phyloP scores from a whole-genome alignment of 2,888 invertebrate species.

The Pyrocoelia pectoralis region DNA sequence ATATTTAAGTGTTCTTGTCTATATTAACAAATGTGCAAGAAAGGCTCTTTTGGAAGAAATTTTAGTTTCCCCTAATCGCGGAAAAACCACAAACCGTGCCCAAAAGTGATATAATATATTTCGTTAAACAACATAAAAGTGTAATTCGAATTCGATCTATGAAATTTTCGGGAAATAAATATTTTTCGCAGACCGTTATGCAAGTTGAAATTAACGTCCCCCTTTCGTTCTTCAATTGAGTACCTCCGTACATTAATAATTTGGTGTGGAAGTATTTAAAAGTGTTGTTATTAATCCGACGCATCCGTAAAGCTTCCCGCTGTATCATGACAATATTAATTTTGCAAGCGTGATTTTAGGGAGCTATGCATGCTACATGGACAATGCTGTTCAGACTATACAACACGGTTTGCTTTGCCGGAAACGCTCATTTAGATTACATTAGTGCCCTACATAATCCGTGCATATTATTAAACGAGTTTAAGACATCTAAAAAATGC shows the following conservation, averaged over 20 bases:
- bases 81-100: neutral
- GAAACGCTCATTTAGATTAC: slow-evolving; percentile 54
- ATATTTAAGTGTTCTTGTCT: slow-evolving; percentile 28
- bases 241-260: slow-evolving; percentile 1
- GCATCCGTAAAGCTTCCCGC: slow-evolving; percentile 36
- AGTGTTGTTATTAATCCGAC: slow-evolving; percentile 24
- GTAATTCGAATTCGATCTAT: neutral
- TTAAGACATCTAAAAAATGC: neutral
- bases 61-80: neutral
- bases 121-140: neutral
- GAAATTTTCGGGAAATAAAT: neutral
- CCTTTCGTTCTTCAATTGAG: neutral
- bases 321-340: slow-evolving; percentile 49
- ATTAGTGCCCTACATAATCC: slow-evolving; percentile 51
- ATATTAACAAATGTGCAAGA: neutral
- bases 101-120: neutral
- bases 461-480: slow-evolving; percentile 12
- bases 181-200: neutral
- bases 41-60: neutral
- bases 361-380: slow-evolving; percentile 30
- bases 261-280: slow-evolving; percentile 31
- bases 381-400: slow-evolving; percentile 32
- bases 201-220: neutral
- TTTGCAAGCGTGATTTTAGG: slow-evolving; percentile 40
- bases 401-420: slow-evolving; percentile 40